Conservation (phyloP, 2,113 vertebrate species). For the Pitta sordida region DNA sequence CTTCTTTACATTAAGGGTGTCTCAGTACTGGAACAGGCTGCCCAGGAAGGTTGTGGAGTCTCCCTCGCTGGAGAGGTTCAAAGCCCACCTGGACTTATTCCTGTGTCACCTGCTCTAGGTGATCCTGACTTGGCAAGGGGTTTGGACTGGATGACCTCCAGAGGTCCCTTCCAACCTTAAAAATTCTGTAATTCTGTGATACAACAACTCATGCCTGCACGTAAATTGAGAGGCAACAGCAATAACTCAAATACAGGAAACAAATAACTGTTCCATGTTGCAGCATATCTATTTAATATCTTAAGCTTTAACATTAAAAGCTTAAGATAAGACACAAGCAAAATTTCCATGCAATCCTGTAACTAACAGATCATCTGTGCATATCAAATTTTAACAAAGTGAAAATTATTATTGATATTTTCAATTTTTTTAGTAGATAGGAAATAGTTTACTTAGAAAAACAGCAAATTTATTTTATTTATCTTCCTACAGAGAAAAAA, state of each 20-base stretch:
- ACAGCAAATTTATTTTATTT: not conserved
- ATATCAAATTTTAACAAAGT: not conserved
- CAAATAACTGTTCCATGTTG: not conserved
- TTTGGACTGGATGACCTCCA: not conserved
- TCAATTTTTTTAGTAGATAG: not conserved
- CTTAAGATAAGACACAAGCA: not conserved
- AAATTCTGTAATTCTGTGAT: not conserved
- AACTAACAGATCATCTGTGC: not conserved
- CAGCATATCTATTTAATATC: not conserved
- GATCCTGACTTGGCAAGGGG: too few species aligned
- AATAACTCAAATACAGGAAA: not conserved
- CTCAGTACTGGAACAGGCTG: not conserved
- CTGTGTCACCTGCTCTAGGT: not conserved
- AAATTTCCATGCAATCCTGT: not conserved
- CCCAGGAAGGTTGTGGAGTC: too few species aligned
- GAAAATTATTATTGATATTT: not conserved
- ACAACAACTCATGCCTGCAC: not conserved
- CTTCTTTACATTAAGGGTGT: not conserved
- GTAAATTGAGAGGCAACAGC: not conserved
- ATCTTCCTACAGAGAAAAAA: not conserved
- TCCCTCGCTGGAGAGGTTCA: not conserved
- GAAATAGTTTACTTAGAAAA: not conserved
- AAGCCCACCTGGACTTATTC: fast-evolving
- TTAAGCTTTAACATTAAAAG: not conserved
- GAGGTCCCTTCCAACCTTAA: not conserved